Evolutionary conservation across 2,797 vertebrate genomes (phyloP), one percentile per base, ranked within the genome.

Genomic region (Podarcis lilfordi): DNA sequence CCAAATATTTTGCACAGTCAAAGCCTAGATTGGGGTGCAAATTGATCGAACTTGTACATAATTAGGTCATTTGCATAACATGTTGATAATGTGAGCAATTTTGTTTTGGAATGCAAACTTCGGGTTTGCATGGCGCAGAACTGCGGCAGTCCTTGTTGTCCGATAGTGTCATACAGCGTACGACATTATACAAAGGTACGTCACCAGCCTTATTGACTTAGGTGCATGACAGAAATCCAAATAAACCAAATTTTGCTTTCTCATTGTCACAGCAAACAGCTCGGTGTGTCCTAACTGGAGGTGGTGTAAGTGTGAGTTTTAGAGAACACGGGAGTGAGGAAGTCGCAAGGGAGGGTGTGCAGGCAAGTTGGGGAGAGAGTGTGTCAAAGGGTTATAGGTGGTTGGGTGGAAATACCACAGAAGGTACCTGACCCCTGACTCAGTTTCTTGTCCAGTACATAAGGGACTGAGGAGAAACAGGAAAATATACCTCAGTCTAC

Each of bases 361-460:
- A 40, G 35, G 66, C 61, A n/a, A 29, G 0, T 64, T 79, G 89
- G 74, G 85, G 72, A 59, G 45, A 61, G 8, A 78, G 68, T 27
- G 76, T 43, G 69, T 68, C 64, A 87, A 32, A 50, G 29, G 37
- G 82, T 84, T 77, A 64, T 32, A 66, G 84, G 78, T 37, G 86
- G 71, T 80, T 68, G 79, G 89, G 82, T 82, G 32, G 76, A 69
- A 84, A 74, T 55, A 82, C 37, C 83, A 94, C 21, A 69, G n/a
- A 89, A 92, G 79, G 91, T 94, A 94, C 94, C 92, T 94, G 91
- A 93, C 88, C 94, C 92, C 91, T 85, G 88, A 90, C 91, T 94
- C 77, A 92, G 91, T 90, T 90, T 93, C 87, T 92, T 93, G 88
- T 94, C 92, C 91, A 93, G 78, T 61, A 94, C 69, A 68, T 93